Evolutionary conservation across 2,888 invertebrate genomes (phyloP).

Genomic region (Actias luna): DNA sequence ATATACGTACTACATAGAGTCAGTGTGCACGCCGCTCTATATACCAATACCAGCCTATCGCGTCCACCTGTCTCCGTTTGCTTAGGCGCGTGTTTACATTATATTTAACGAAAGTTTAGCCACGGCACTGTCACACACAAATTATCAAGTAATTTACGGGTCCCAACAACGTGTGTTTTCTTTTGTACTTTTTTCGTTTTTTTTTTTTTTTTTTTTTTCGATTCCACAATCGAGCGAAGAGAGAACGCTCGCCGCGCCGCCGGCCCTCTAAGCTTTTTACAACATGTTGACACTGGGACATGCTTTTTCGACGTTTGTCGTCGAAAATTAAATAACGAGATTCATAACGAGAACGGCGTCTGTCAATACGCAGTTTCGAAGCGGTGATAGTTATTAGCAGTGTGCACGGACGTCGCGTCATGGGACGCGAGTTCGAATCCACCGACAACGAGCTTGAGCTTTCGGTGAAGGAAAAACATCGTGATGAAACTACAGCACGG

Average conservation of each 20-base stretch:
- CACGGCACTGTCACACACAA: constrained; percentile 69
- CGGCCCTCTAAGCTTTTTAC: constrained; percentile 14
- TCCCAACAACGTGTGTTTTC: constrained; percentile 51
- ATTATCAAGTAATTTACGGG: constrained; percentile 79
- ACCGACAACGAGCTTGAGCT: background rate
- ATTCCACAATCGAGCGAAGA: constrained; percentile 54
- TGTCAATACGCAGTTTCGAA: constrained; percentile 2
- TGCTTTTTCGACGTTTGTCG: constrained; percentile 1
- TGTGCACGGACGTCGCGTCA: no score
- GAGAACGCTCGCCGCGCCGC: constrained; percentile 1
- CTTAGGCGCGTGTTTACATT: constrained; percentile 74
- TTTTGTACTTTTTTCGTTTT: no score
- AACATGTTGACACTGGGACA: constrained; percentile 11
- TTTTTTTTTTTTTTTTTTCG: constrained; percentile 54
- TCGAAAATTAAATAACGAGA: background rate
- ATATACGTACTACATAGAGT: constrained; percentile 27
- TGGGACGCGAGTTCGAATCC: no score
- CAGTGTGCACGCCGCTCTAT: constrained; percentile 44
- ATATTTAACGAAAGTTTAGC: constrained; percentile 77
- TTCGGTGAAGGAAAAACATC: background rate
- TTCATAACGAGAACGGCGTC: background rate
- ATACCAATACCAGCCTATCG: constrained; percentile 70
- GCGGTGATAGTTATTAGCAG: no score
- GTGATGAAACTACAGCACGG: no score
- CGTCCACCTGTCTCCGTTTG: constrained; percentile 78